A percentile compares a stretch with the other conserved stretches of the same genome.
Conservation (phyloP, 2,113 vertebrate species). For the Ctenodactylus gundi region DNA sequence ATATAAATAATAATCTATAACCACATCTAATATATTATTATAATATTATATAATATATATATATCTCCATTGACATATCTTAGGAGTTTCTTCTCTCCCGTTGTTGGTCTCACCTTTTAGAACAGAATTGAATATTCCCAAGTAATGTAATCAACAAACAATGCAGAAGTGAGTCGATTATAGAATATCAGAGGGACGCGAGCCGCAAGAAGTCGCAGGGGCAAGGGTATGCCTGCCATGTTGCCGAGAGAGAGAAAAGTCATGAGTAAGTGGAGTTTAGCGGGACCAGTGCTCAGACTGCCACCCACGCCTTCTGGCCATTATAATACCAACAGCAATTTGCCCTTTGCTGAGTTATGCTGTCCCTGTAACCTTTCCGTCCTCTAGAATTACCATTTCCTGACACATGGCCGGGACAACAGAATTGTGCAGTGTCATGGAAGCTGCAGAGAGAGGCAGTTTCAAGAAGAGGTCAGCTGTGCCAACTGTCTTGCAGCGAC, state of each 20-base stretch:
- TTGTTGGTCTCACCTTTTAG: neutral
- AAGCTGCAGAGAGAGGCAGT: neutral
- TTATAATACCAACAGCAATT: neutral
- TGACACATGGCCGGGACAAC: neutral
- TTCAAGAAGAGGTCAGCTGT: constrained; percentile 11
- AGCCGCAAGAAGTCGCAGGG: neutral
- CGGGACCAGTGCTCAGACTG: neutral
- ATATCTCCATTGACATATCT: neutral
- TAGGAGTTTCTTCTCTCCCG: neutral
- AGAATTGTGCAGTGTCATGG: constrained; percentile 38
- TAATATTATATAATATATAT: no score
- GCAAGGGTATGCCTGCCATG: neutral
- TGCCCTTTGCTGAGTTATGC: neutral
- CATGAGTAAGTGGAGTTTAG: neutral
- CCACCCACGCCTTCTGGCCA: neutral
- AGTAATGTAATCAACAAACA: neutral
- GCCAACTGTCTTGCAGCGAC: neutral
- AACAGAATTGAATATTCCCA: neutral
- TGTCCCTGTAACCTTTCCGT: neutral
- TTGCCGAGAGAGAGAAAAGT: neutral
- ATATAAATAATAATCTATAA: no score
- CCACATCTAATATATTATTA: no score
- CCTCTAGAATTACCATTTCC: constrained; percentile 29
- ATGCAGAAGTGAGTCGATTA: neutral
- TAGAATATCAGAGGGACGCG: neutral